Evolutionary conservation across 2,888 invertebrate species (phyloP).

Genomic region (Odontocerum albicorne): DNA sequence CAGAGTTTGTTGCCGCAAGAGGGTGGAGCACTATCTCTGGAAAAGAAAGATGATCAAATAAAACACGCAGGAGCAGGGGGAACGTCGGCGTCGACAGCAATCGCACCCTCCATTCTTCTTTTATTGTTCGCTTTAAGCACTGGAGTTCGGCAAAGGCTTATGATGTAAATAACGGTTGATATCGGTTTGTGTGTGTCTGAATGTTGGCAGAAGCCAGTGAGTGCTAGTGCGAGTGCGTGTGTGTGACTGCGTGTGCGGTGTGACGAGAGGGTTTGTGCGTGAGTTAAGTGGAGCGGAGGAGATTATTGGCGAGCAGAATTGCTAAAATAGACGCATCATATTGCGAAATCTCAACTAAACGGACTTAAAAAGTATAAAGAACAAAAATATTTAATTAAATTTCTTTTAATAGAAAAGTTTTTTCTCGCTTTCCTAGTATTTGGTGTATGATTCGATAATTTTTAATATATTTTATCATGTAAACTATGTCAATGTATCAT

Average conservation of each 20-base stretch:
- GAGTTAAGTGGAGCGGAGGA: too few relatives aligned
- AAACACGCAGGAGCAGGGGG: conserved; percentile 29
- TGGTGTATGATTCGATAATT: too few relatives aligned
- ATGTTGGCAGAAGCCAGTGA: conserved; percentile 5
- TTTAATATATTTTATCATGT: too few relatives aligned
- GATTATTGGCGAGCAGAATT: too few relatives aligned
- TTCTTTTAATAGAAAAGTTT: too few relatives aligned
- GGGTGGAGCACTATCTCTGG: conserved; percentile 43
- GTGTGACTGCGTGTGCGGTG: conserved; percentile 8
- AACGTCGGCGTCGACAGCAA: conserved; percentile 15
- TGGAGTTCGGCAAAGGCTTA: conserved; percentile 20
- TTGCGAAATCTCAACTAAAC: too few relatives aligned
- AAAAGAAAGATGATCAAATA: conserved; percentile 43
- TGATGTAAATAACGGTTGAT: conserved; percentile 25
- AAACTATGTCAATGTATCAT: conserved; percentile 11
- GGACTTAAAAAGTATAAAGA: too few relatives aligned
- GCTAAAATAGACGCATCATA: too few relatives aligned
- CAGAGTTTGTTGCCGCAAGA: conserved; percentile 46
- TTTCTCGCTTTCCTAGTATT: too few relatives aligned
- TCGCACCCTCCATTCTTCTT: conserved; percentile 14
- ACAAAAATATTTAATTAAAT: too few relatives aligned
- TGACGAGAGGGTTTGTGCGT: too few relatives aligned
- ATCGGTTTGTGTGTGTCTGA: conserved; percentile 4
- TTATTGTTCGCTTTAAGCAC: conserved; percentile 16
- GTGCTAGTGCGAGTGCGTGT: conserved; percentile 2